Evolutionary conservation across 2,113 vertebrate species (phyloP).

Genomic region (Hucho hucho): DNA sequence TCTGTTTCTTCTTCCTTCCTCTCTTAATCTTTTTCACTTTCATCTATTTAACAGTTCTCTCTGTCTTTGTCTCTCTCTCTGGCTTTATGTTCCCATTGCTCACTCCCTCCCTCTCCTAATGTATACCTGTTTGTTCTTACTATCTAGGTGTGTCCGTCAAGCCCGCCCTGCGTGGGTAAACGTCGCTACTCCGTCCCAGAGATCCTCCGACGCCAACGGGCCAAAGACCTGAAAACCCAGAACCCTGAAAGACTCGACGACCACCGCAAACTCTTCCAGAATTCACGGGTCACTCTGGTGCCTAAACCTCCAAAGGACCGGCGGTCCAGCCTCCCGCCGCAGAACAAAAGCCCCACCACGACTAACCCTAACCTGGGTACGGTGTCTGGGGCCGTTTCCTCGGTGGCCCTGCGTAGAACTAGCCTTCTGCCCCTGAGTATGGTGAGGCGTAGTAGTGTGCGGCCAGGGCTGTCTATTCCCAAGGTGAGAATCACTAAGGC

Average conservation of each 20-base stretch:
- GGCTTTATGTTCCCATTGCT: background rate
- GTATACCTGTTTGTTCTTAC: background rate
- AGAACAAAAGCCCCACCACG: slow-evolving; percentile 32
- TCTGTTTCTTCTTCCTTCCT: background rate
- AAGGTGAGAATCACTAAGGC: slow-evolving; percentile 88
- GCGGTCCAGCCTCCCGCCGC: slow-evolving; percentile 74
- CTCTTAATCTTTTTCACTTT: background rate
- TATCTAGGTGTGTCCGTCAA: slow-evolving; percentile 80
- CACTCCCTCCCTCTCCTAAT: background rate
- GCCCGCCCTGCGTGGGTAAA: slow-evolving; percentile 86
- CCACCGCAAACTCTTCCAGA: slow-evolving; percentile 75
- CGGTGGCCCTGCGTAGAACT: slow-evolving; percentile 68
- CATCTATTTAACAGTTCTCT: background rate
- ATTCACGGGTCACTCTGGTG: slow-evolving; percentile 70
- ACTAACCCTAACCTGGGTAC: slow-evolving; percentile 46
- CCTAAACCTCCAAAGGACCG: slow-evolving; percentile 70
- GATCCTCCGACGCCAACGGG: slow-evolving; percentile 77
- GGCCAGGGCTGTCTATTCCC: slow-evolving; percentile 85
- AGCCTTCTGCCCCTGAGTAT: slow-evolving; percentile 84
- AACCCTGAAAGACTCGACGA: slow-evolving; percentile 64
- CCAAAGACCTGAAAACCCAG: slow-evolving; percentile 59
- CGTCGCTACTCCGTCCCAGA: slow-evolving; percentile 84
- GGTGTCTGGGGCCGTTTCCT: slow-evolving; percentile 9
- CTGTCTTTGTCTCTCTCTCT: background rate
- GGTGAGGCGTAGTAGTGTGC: slow-evolving; percentile 83